phyloP scores from a whole-genome alignment of 2,113 vertebrate species.

The Plotosus lineatus region DNA sequence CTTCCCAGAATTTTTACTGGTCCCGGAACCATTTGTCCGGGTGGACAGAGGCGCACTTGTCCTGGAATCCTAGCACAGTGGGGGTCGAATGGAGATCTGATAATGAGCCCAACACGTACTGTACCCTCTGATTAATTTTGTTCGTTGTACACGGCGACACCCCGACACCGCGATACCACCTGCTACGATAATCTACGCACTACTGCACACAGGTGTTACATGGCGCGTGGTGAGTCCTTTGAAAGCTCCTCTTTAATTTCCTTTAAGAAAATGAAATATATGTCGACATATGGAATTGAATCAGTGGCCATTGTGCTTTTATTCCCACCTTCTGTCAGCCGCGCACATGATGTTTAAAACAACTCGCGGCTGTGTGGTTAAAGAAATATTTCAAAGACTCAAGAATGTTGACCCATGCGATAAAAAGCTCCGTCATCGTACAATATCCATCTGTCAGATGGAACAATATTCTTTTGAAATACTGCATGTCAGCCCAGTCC shows the following conservation, averaged over 20 bases:
- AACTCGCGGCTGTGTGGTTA: neutral
- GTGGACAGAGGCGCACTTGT: too few relatives aligned
- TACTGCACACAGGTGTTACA: neutral
- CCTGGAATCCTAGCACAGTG: too few relatives aligned
- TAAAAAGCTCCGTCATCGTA: constrained; percentile 3
- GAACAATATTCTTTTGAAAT: constrained; percentile 33
- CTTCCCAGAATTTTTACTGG: too few relatives aligned
- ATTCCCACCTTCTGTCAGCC: neutral
- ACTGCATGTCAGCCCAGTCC: constrained; percentile 26
- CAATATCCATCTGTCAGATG: constrained; percentile 3
- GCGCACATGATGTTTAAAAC: neutral
- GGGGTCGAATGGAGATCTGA: too few relatives aligned
- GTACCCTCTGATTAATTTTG: too few relatives aligned
- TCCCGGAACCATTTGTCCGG: too few relatives aligned
- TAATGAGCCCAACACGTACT: too few relatives aligned
- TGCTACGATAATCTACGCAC: too few relatives aligned
- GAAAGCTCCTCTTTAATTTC: neutral
- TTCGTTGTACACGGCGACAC: neutral
- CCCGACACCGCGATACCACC: neutral
- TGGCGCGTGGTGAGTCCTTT: neutral
- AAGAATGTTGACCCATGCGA: neutral
- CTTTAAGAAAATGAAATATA: neutral
- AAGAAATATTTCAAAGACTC: neutral
- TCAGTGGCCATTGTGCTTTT: neutral
- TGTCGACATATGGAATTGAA: neutral